Conservation (phyloP, 2,888 invertebrate species). For the Crioceris asparagi region DNA sequence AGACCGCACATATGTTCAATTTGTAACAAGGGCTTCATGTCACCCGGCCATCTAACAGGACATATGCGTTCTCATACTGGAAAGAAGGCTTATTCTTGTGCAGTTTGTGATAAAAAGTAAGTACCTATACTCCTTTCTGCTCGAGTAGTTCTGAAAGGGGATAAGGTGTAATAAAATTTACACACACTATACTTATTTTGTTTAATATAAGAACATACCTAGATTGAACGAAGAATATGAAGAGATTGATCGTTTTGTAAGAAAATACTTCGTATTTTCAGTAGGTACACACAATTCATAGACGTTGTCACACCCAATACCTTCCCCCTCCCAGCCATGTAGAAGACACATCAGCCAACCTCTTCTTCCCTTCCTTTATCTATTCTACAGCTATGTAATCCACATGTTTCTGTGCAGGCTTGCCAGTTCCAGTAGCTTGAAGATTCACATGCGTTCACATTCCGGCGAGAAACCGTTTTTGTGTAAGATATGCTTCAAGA, state of each 20-base stretch:
- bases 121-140: constrained; percentile 13
- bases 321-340: not conserved
- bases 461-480: constrained; percentile 29
- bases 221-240: too few species aligned
- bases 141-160: too few species aligned
- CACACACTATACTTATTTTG: too few species aligned
- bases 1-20: constrained; percentile 36
- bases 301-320: too few species aligned
- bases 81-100: constrained; percentile 35
- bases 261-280: too few species aligned
- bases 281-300: too few species aligned
- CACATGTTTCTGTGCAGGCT: constrained; percentile 27
- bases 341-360: not conserved
- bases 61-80: constrained; percentile 38
- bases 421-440: constrained; percentile 33
- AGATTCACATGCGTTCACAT: constrained; percentile 33
- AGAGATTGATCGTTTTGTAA: too few species aligned
- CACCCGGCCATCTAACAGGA: constrained; percentile 35
- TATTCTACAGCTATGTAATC: too few species aligned
- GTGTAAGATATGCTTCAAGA: constrained; percentile 34
- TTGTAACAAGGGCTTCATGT: constrained; percentile 35
- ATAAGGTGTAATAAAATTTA: too few species aligned
- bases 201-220: too few species aligned
- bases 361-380: not conserved
- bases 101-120: constrained; percentile 36